Evolutionary conservation across 2,888 invertebrate genomes (phyloP).

Genomic region (Magallana nippona): DNA sequence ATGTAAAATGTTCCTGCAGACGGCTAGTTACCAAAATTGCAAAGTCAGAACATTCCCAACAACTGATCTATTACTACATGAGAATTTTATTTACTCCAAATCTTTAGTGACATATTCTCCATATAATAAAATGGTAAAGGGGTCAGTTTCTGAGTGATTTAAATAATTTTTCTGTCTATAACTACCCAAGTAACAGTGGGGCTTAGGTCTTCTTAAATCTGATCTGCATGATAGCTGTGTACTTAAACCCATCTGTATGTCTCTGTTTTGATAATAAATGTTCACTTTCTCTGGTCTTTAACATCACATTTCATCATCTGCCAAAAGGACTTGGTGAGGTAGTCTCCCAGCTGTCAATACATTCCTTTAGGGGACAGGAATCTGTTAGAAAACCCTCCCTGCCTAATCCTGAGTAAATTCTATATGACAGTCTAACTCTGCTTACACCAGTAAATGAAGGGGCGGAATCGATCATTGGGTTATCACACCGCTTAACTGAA

Average conservation of each 20-base stretch:
- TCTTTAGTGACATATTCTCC: no score
- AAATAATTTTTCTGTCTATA: neutral
- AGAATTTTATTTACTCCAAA: no score
- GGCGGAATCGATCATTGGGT: neutral
- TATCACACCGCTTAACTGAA: neutral
- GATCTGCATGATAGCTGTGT: neutral
- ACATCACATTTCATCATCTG: constrained; percentile 1
- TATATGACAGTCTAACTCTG: neutral
- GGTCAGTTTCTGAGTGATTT: neutral
- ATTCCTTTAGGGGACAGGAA: neutral
- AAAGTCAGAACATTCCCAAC: no score
- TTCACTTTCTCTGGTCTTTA: constrained; percentile 24
- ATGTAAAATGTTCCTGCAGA: no score
- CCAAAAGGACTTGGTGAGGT: neutral
- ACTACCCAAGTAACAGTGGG: neutral
- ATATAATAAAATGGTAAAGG: no score
- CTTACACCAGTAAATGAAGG: neutral
- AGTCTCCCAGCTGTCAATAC: neutral
- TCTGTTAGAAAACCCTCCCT: constrained; percentile 10
- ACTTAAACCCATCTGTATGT: neutral
- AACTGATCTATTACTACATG: no score
- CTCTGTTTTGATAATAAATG: constrained; percentile 3
- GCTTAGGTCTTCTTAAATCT: neutral
- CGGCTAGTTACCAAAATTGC: no score
- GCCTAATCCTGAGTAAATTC: constrained; percentile 24